Evolutionary conservation across 2,888 invertebrate species (phyloP).

Genomic region (Drosophila mimica): DNA sequence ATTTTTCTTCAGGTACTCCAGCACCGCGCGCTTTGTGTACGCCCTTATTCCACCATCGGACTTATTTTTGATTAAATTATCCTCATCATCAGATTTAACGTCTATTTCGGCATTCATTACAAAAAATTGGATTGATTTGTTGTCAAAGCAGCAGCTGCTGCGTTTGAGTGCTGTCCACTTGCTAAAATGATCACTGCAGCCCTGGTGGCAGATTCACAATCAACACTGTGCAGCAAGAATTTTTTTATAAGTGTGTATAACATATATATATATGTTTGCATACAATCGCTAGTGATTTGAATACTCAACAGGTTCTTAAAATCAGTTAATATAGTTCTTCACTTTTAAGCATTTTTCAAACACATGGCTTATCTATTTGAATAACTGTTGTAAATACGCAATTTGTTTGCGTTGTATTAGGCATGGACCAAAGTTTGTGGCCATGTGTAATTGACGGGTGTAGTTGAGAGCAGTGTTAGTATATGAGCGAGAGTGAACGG

Average conservation of each 20-base stretch:
- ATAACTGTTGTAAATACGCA: background rate
- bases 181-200: constrained; percentile 9
- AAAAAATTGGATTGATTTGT: constrained; percentile 5
- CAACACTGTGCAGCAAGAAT: background rate
- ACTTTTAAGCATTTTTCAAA: background rate
- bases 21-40: constrained; percentile 3
- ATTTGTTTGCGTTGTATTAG: background rate
- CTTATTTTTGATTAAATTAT: background rate
- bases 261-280: too few species aligned
- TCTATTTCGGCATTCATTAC: constrained; percentile 18
- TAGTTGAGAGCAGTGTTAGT: constrained; percentile 36
- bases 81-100: constrained; percentile 11
- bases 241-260: too few species aligned
- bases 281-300: background rate
- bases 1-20: constrained; percentile 35
- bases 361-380: background rate
- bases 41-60: background rate
- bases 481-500: constrained; percentile 56
- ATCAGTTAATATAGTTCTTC: background rate
- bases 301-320: background rate
- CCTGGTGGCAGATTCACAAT: constrained; percentile 32
- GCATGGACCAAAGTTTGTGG: background rate
- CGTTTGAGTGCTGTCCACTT: constrained; percentile 17
- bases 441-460: constrained; percentile 5
- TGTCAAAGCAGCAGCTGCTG: constrained; percentile 51